Conservation (phyloP, 2,113 vertebrate genomes). For the Arvicanthis niloticus region DNA sequence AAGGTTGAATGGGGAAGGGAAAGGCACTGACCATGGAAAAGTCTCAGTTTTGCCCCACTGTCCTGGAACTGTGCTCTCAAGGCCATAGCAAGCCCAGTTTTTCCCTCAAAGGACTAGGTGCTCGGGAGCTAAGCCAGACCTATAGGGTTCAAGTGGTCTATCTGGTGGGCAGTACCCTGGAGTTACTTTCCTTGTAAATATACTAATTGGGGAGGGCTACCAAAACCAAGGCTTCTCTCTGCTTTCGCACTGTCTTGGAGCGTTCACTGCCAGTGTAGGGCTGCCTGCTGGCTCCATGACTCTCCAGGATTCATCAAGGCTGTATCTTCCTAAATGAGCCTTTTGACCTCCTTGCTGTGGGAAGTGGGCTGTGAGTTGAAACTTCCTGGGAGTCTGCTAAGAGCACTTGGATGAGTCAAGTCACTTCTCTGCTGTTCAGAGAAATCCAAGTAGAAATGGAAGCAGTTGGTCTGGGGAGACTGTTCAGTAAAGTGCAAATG, state of each 20-base stretch:
- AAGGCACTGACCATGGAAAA: background rate
- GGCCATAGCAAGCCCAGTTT: background rate
- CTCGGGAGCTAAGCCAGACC: background rate
- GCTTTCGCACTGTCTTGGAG: background rate
- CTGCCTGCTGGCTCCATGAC: background rate
- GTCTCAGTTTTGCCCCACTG: background rate
- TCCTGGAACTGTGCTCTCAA: background rate
- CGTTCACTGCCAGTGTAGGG: background rate
- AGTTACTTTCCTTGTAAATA: background rate
- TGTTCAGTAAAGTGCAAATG: background rate
- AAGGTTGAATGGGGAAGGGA: background rate
- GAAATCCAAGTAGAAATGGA: background rate
- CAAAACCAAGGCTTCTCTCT: background rate
- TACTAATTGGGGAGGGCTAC: accelerated
- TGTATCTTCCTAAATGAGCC: background rate
- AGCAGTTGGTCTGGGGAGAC: background rate
- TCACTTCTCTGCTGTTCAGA: background rate
- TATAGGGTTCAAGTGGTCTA: background rate
- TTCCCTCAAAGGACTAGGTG: background rate
- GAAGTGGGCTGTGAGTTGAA: background rate
- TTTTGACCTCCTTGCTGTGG: background rate
- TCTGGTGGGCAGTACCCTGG: background rate
- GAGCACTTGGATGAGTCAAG: background rate
- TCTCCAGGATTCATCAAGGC: background rate
- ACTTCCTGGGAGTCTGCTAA: background rate